These are phyloP conservation scores for Phodopus roborovskii DNA, from an alignment of 2,113 vertebrate genomes.

Conservation along the genomic window DNA sequence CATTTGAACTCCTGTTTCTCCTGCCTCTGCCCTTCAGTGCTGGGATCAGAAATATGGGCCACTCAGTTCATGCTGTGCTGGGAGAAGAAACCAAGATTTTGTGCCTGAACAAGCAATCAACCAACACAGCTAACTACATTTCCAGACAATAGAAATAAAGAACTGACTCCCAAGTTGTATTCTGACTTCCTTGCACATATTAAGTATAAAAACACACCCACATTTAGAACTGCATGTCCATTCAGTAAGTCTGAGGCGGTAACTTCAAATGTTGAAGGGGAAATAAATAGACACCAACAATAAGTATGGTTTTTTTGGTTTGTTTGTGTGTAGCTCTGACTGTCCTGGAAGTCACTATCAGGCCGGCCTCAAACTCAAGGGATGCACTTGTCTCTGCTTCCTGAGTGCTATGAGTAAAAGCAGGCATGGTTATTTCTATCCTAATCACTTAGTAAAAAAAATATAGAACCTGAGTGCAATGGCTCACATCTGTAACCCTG, in stretches of 20 bases:
- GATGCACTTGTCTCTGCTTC: neutral
- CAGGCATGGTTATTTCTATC: neutral
- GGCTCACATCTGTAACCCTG: neutral
- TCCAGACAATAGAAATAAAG: neutral
- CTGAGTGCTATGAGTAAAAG: neutral
- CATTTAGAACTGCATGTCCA: neutral
- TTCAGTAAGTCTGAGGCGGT: neutral
- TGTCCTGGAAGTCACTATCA: neutral
- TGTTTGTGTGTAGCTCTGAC: neutral
- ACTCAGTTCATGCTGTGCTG: neutral
- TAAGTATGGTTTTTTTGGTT: neutral
- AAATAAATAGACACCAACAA: neutral
- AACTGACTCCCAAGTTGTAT: neutral
- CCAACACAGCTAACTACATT: neutral
- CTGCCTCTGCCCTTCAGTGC: neutral
- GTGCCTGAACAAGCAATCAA: neutral
- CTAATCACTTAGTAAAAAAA: neutral
- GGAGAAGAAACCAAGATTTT: neutral
- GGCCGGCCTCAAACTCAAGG: neutral
- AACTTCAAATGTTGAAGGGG: neutral
- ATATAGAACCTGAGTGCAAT: neutral
- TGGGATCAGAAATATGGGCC: neutral
- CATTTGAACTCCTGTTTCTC: neutral
- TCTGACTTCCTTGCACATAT: neutral
- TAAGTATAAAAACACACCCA: neutral